Percentiles rank a stretch among this genome's conserved stretches.
Conservation (phyloP, 1,140 invertebrate species). For the Drosophila kikkawai region DNA sequence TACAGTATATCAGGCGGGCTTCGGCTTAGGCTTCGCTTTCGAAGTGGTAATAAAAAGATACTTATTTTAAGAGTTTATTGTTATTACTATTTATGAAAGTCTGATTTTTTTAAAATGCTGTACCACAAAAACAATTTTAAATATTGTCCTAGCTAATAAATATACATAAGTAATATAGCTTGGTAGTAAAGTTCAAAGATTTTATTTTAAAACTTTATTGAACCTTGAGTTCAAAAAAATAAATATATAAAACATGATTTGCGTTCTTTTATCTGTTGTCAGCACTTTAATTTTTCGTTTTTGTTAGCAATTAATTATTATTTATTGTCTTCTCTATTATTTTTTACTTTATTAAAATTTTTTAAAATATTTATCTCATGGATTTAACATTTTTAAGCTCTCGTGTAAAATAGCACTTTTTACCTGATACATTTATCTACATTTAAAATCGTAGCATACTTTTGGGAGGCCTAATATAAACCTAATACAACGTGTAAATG, state of each 20-base stretch:
- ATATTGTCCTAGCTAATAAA: background rate
- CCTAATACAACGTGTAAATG: too few relatives aligned
- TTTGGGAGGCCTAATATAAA: background rate
- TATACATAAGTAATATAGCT: too few relatives aligned
- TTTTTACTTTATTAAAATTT: too few relatives aligned
- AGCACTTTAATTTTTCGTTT: too few relatives aligned
- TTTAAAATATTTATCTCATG: background rate
- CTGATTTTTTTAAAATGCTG: background rate
- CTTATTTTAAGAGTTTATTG: background rate
- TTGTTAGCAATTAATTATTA: too few relatives aligned
- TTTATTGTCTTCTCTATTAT: too few relatives aligned
- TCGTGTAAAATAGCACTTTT: background rate
- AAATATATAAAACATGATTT: too few relatives aligned
- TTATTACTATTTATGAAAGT: background rate
- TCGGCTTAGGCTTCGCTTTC: background rate
- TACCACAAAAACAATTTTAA: too few relatives aligned
- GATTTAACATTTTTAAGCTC: background rate
- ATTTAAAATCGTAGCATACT: constrained; percentile 20
- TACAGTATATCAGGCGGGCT: background rate
- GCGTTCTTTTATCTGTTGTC: too few relatives aligned
- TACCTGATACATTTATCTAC: background rate
- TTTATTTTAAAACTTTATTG: background rate
- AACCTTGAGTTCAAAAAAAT: too few relatives aligned
- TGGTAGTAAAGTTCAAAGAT: too few relatives aligned
- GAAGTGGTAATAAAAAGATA: background rate